These are phyloP conservation scores for Oenanthe oenanthe DNA, from an alignment of 2,113 vertebrate species.

Conservation along the genomic window DNA sequence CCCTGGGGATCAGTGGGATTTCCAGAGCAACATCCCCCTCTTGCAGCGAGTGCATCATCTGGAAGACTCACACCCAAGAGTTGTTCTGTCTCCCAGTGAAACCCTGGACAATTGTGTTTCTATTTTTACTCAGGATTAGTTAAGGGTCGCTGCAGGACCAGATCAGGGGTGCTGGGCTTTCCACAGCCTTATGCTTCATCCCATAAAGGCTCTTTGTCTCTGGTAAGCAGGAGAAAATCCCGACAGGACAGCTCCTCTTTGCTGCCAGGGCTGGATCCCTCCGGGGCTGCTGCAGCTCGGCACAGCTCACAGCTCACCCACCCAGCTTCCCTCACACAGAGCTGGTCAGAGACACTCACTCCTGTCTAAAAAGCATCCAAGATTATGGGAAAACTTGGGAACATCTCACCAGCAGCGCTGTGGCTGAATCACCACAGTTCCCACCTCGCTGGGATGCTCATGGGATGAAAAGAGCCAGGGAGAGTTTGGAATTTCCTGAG, in stretches of 20 bases:
- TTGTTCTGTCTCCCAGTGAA: neutral
- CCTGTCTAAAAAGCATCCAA: neutral
- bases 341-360: neutral
- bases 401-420: neutral
- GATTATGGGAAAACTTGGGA: neutral
- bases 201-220: neutral
- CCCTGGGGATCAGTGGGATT: neutral
- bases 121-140: neutral
- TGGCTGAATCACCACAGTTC: neutral
- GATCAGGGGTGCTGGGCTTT: neutral
- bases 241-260: neutral
- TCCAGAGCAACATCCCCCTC: neutral
- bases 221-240: neutral
- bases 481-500: neutral
- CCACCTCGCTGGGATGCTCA: neutral
- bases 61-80: neutral
- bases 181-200: neutral
- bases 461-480: neutral
- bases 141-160: neutral
- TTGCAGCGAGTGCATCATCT: fast-evolving
- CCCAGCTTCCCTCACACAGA: neutral
- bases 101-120: fast-evolving
- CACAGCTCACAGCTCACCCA: neutral
- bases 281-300: neutral
- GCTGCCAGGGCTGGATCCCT: neutral